These are phyloP conservation scores for Naso thynnoides DNA, from an alignment of 2,797 vertebrate genomes.

Conservation along the genomic window DNA sequence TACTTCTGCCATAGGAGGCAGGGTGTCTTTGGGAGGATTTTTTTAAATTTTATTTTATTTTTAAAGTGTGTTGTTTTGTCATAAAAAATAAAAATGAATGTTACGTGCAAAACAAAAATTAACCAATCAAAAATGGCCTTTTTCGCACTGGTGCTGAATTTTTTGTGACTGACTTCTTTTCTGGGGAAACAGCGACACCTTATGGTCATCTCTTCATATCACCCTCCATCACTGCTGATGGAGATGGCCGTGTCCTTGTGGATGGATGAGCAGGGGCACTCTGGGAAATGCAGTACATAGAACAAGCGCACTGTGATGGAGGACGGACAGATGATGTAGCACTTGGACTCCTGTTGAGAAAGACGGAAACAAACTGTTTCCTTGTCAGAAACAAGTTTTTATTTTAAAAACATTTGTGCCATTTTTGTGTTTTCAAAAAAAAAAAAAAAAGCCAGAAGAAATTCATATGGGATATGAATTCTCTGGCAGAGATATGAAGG, in stretches of 20 bases:
- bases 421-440: conserved; percentile 70
- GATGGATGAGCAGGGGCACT: conserved; percentile 62
- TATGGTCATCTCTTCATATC: conserved; percentile 52
- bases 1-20: background rate
- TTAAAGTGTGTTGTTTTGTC: conserved; percentile 62
- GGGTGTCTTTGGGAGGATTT: background rate
- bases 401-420: conserved; percentile 67
- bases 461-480: conserved; percentile 77
- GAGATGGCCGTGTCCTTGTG: conserved; percentile 50
- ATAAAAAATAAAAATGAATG: conserved; percentile 74
- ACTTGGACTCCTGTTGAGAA: conserved; percentile 37
- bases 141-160: conserved; percentile 81
- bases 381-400: conserved; percentile 24
- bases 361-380: conserved; percentile 39
- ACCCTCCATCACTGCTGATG: conserved; percentile 37
- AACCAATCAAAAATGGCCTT: conserved; percentile 76
- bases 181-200: conserved; percentile 26
- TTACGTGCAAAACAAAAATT: conserved; percentile 64
- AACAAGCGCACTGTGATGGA: conserved; percentile 55
- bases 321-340: conserved; percentile 31
- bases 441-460: conserved; percentile 59
- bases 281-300: conserved; percentile 76
- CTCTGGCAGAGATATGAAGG: conserved; percentile 72
- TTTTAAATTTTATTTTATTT: too few relatives aligned
- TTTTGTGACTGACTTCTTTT: conserved; percentile 56